Base-by-base conservation (phyloP, 1,140 invertebrate genomes). In the Euborellia annulipes region DNA sequence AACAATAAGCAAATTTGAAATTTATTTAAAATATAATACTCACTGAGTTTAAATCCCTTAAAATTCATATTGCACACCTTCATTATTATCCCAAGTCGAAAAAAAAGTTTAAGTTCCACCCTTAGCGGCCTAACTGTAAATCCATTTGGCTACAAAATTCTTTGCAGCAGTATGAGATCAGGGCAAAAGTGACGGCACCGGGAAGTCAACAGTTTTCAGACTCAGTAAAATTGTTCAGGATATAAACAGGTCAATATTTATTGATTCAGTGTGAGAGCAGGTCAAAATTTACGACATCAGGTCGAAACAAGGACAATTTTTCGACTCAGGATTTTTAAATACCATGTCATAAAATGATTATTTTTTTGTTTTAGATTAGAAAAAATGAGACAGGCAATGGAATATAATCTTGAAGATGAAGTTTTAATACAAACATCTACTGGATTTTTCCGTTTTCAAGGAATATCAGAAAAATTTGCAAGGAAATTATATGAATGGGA, bases 401-500 rank as follows among this genome's bases (percentile, higher is more conserved):
- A 69, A 11, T 61, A 62, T 0, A 63, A 66, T 46, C 50, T 41
- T 6, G 62, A 67, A 44, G 62, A 64, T 36, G 82, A 88, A 58
- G 75, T 89, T 16, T 63, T 85, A 36, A 78, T 87, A 1, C 77
- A 82, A 55, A 85, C 85, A 8, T 78, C 83, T 0, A 80, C 76
- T 0, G 84, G 85, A 7, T 78, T 83, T 36, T 82, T 85, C 56
- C 71, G 81, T 53, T 86, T 87, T 54, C 78, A 85, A 66, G 85
- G 86, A 0, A 86, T 87, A 48, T 86, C 82, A 0, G 73, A 83
- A 41, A 86, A 86, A 51, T 91, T 90, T 58, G 88, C 84, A 0
- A 77, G 82, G 30, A 89, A 89, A 58, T 66, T 91, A 0, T 86
- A 87, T 58, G 85, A 91, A 59, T 91, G 87, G 88, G 87, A 92